phyloP scores from a whole-genome alignment of 2,888 invertebrate species.

The Linnaemya vulpina region DNA sequence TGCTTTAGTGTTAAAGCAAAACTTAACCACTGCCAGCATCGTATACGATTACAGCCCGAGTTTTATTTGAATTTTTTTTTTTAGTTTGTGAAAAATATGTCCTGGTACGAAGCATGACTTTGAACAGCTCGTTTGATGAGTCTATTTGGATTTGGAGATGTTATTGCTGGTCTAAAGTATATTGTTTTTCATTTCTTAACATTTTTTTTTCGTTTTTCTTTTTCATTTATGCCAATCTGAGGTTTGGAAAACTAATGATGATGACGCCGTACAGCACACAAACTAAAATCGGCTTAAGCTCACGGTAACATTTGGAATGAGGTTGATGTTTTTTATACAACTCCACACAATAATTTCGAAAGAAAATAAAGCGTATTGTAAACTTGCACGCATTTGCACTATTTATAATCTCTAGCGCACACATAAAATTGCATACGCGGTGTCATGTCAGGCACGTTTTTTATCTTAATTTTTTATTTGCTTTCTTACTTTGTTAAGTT shows the following conservation, averaged over 20 bases:
- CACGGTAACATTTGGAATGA: constrained; percentile 37
- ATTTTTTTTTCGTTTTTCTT: constrained; percentile 39
- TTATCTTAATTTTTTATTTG: constrained; percentile 23
- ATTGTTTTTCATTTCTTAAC: constrained; percentile 74
- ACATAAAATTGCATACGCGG: constrained; percentile 31
- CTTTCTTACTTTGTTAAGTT: neutral
- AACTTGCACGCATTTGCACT: constrained; percentile 75
- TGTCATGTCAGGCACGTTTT: constrained; percentile 66
- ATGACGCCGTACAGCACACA: constrained; percentile 73
- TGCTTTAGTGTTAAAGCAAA: constrained; percentile 63
- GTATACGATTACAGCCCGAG: neutral
- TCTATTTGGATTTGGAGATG: constrained; percentile 38
- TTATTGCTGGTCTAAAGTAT: constrained; percentile 21
- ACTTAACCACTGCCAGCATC: constrained; percentile 25
- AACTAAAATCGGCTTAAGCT: constrained; percentile 17
- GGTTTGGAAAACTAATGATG: constrained; percentile 78
- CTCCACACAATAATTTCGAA: neutral
- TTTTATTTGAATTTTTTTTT: neutral
- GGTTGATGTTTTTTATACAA: constrained; percentile 36
- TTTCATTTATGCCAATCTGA: constrained; percentile 65
- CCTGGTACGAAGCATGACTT: constrained; percentile 52
- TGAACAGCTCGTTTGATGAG: constrained; percentile 55
- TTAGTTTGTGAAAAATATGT: constrained; percentile 43
- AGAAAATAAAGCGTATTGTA: constrained; percentile 65
- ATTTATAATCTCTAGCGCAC: constrained; percentile 73